Percentiles rank a stretch among this genome's conserved stretches.
Evolutionary conservation across 2,888 invertebrate species (phyloP).

Genomic region (Eupsilia transversa): DNA sequence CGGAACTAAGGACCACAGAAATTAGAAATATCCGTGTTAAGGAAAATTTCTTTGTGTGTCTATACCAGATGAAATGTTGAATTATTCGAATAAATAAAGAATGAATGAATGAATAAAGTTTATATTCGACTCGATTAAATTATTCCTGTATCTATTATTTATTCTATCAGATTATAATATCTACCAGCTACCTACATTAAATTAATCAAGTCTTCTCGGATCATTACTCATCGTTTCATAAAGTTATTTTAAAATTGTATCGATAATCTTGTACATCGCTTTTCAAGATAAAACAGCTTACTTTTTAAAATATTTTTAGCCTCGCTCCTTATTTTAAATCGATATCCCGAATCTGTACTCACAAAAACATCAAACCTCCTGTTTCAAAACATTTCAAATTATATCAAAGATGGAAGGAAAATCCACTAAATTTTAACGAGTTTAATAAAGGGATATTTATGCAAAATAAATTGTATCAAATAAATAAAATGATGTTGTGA

Average conservation of each 20-base stretch:
- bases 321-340: slow-evolving; percentile 14
- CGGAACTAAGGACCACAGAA: background rate
- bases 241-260: slow-evolving; percentile 8
- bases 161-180: background rate
- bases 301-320: slow-evolving; percentile 5
- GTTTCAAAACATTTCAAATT: slow-evolving; percentile 19
- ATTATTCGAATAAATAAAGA: background rate
- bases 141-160: too few species aligned
- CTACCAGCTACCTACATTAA: background rate
- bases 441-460: background rate
- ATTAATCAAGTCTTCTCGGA: background rate
- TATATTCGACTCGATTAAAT: too few species aligned
- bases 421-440: slow-evolving; percentile 12
- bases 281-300: slow-evolving; percentile 4
- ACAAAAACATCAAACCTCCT: slow-evolving; percentile 3
- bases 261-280: background rate
- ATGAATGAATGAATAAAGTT: too few species aligned
- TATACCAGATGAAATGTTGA: background rate
- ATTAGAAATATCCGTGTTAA: background rate
- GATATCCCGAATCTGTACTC: background rate
- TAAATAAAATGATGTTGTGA: slow-evolving; percentile 37
- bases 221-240: slow-evolving; percentile 4
- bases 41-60: background rate
- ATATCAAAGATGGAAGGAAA: background rate
- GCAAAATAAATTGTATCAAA: slow-evolving; percentile 31